Evolutionary conservation across 2,113 vertebrate genomes (phyloP), one percentile per base, ranked within the genome.

Genomic region (Charina bottae): DNA sequence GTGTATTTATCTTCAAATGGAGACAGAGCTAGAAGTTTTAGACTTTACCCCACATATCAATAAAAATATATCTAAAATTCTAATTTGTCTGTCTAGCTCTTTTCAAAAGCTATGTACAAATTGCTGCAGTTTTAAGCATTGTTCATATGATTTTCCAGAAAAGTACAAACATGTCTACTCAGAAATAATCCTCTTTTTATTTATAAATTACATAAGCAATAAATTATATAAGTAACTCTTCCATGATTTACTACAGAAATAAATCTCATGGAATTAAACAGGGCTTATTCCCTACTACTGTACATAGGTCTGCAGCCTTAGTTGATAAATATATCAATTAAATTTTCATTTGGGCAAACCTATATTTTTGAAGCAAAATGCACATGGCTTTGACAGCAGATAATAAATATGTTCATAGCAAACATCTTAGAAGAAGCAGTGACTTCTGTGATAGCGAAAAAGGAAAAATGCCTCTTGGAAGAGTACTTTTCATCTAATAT

Each of bases 281-380:
- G 68, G 33, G 7, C 33, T 78, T 78, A 78, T 42, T 78, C 17
- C 33, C 15, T 78, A 78, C 8, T 37, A 78, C 33, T 37, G 33
- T 78, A 42, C 17, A 42, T 21, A 78, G 72, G 72, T 78, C 72
- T 78, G 72, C 72, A 42, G 72, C 72, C 72, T 78, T 78, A 78
- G 33, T 78, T 78, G 72, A 78, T 78, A 78, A 78, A 78, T 78
- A 78, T 21, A 78, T 78, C 72, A 78, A 78, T 78, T 78, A 78
- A 78, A 78, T 78, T 78, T 78, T 78, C 72, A 78, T 78, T 42
- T 78, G 72, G 72, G 19, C 33, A 78, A 78, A 78, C 17, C 19
- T 78, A 9, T 42, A 78, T 78, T 23, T 42, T 78, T 42, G 33
- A 78, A 78, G 33, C 72, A 21, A 78, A 78, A 78, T 78, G 72